Base-by-base conservation (phyloP, 2,797 vertebrate genomes). In the Mus caroli region DNA sequence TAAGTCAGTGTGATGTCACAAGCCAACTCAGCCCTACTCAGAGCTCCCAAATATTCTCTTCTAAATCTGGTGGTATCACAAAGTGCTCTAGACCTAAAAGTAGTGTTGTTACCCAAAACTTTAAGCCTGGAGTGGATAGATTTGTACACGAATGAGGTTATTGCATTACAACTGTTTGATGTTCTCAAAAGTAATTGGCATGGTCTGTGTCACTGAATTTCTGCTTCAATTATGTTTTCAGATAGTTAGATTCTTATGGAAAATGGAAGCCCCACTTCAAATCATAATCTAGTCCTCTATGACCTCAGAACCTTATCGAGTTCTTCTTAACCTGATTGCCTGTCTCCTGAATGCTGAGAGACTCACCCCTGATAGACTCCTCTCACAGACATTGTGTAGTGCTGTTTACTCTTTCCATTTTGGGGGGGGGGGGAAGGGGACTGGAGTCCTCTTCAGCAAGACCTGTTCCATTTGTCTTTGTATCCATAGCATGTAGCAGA, bases 31-130 rank as follows among this genome's bases (percentile, higher is more conserved):
- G 43, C 24, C 76, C 37, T 43, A 40, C 20, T 26, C 5, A 22
- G 24, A 50, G 37, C 26, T 92, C 10, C 64, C 15, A 14, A 22
- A 77, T 12, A 58, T 22, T 82, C 26, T 58, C 73, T 31, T 58
- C 34, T 24, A 37, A 84, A 28, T 3, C 26, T 77, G 3, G 1
- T 71, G 2, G 0, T 46, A 1, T 7, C 10, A 73, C 6, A 37
- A 31, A 94, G 85, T 60, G 31, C 37, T 77, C 75, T n/a, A 92
- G 34, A 60, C 76, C 60, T 31, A 64, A 96, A 95, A 58, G 71
- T n/a, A 43, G 6, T 76, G 37, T 88, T 64, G 19, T 71, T 83
- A 11, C 62, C 69, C 69, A 69, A 84, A 71, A 24, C 31, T 11
- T 26, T 3, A 37, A 79, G 24, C 19, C 54, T 58, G 37, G 15